Evolutionary conservation across 2,113 vertebrate species (phyloP), one percentile per base, ranked within the genome.

Genomic region (Hippocampus mohnikei): DNA sequence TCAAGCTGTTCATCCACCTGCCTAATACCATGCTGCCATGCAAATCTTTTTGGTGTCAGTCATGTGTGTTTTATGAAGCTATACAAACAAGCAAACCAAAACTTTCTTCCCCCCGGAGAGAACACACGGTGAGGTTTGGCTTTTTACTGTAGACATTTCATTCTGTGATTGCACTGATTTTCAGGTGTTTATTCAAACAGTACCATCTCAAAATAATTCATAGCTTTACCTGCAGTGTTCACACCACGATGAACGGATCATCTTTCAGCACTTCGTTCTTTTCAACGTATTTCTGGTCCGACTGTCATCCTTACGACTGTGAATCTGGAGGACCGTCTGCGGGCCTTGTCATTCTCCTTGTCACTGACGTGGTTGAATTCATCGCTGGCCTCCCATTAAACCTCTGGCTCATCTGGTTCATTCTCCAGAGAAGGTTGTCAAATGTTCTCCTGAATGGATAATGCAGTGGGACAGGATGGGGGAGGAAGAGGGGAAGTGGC

Each of bases 331-430:
- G 20, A 50, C 46, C 58, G 20, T 53, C 71, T 0, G 29, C 40
- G 1, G 71, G 78, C 48, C 13, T 80, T 15, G 0, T 59, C 20
- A 16, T 76, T 59, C 58, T 80, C 50, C 18, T 58, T 0, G 12
- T 6, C 74, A 64, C 71, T 4, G 4, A 9, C 33, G 2, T 0
- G 15, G 33, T 52, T 53, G 78, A 76, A 46, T 46, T 55, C 29
- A 3, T 71, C 0, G 0, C 48, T 0, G 42, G 74, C 0, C 0
- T 4, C 2, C 79, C 71, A 0, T 64, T 6, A 50, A 81, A 74
- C 64, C 2, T 71, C 13, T 81, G 74, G 71, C 74, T 77, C 25
- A 3, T 53, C 33, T 27, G 10, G 15, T 40, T 67, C 56, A 76
- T 80, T 29, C 56, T 73, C 29, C 42, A 25, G 6, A 67, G 58